Base-by-base conservation (phyloP, 2,797 vertebrate genomes). In the Helostoma temminkii region DNA sequence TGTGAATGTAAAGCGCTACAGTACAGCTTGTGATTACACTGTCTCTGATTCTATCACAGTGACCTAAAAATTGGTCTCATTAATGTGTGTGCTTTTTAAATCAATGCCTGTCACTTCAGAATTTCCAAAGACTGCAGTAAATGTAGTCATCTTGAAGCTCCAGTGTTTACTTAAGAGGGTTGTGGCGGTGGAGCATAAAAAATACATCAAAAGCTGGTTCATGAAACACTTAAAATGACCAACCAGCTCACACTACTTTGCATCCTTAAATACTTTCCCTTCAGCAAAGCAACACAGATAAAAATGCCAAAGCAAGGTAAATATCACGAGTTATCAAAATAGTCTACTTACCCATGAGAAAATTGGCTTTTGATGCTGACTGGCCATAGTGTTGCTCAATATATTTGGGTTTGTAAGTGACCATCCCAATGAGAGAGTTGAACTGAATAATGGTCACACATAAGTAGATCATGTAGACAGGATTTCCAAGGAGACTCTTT, bases 381-480 rank as follows among this genome's bases (percentile, higher is more conserved):
- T 96, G 96, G 9, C 96, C 96, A 2, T 97, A 99, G 76, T 98
- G 97, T 26, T 98, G 96, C 53, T 98, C 97, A 12, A 98, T 98
- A 73, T 97, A 98, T 80, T 99, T 98, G 18, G 97, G 95, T 74
- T 99, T 98, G 78, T 97, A 99, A 0, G 97, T 98, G 71, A 98
- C 95, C 97, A 99, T 97, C 53, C 97, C 97, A 53, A 99, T 96
- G 67, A 98, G 93, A 59, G 96, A 96, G 88, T 98, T 98, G 85
- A 97, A 96, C 82, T 98, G 97, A 87, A 97, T 84, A n/a, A 96
- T 93, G 42, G 95, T 96, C 60, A 96, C 92, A 68, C 96, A 96
- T 54, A 98, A 87, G 83, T 96, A 97, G n/a, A 97, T 80, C 83
- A 94, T 78, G 78, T 96, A 98, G 22, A 98, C 92, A 5, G 94